Percentiles rank a stretch among this genome's conserved stretches.
These are phyloP conservation scores for Asbolus verrucosus DNA, from an alignment of 1,140 invertebrate genomes.

Conservation along the genomic window DNA sequence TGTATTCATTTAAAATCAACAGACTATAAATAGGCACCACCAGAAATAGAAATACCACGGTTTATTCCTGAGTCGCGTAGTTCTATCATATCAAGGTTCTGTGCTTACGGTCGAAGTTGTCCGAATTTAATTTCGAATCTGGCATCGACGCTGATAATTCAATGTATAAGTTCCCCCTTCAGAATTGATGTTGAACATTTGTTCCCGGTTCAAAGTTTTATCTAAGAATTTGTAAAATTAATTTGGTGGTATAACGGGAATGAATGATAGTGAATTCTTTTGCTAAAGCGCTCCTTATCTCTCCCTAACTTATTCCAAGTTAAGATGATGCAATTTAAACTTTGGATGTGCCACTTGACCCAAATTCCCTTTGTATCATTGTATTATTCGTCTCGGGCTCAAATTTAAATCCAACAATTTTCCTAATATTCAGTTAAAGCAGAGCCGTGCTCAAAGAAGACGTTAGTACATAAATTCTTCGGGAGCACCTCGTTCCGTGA, in stretches of 20 bases:
- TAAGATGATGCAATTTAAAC: conserved; percentile 55
- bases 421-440: conserved; percentile 38
- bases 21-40: no score
- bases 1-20: no score
- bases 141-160: conserved; percentile 22
- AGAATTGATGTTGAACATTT: conserved; percentile 50
- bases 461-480: conserved; percentile 32
- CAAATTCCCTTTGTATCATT: conserved; percentile 55
- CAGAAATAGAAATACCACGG: no score
- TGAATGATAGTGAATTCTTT: conserved; percentile 55
- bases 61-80: no score
- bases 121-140: conserved; percentile 24
- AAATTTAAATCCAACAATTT: conserved; percentile 49
- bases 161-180: conserved; percentile 35
- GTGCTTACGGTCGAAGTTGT: not conserved
- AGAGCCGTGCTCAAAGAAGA: conserved; percentile 28
- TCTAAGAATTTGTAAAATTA: conserved; percentile 56
- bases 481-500: conserved; percentile 23
- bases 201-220: conserved; percentile 49
- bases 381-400: conserved; percentile 46
- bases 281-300: conserved; percentile 52
- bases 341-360: conserved; percentile 55
- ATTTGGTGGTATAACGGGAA: conserved; percentile 53
- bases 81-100: no score
- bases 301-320: conserved; percentile 50